Base-by-base conservation (phyloP, 2,888 invertebrate species). In the Acleris holmiana region DNA sequence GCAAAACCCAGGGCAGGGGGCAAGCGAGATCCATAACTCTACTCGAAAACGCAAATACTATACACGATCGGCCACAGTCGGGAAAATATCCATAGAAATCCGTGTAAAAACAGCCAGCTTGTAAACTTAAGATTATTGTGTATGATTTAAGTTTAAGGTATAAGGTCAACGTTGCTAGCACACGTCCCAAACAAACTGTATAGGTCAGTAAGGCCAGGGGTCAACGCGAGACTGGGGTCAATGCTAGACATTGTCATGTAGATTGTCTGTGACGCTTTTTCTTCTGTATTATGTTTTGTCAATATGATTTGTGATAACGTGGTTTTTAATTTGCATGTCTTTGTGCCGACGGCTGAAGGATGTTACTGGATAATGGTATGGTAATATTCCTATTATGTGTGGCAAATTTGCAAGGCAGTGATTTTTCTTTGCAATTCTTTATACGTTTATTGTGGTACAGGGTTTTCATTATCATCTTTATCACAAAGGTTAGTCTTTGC, bases 11-110 rank as follows among this genome's bases (percentile, higher is more conserved):
- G 88, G 86, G 71, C 85, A 88, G 70, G 80, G 88, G 88, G 73
- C 88, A 89, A 83, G 75, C 76, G 74, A 82, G 83, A 88, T 84
- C 77, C 85, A 89, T 89, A 85, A 88, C 83, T 88, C 85, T 78
- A 76, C 72, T 71, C 70, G 73, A 79, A 71, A 75, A 74, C 69
- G 77, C 74, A 69, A 72, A 72, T 69, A 78, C 76, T 74, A 74
- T 77, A 64, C 76, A 76, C 72, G 72, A 72, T 72, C 63, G 64
- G 58, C 73, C 81, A 81, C 76, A 85, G 82, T 40, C 46, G 72
- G 72, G 19, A 56, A 56, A 67, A 61, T 17, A 51, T 13, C 3
- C 49, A 0, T 61, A 66, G 18, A 66, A 63, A 47, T 35, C 1
- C 2, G 18, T 21, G 29, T 6, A 29, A 35, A 60, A 68, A 71